phyloP scores from a whole-genome alignment of 2,113 vertebrate genomes.

The Alaudala cheleensis region DNA sequence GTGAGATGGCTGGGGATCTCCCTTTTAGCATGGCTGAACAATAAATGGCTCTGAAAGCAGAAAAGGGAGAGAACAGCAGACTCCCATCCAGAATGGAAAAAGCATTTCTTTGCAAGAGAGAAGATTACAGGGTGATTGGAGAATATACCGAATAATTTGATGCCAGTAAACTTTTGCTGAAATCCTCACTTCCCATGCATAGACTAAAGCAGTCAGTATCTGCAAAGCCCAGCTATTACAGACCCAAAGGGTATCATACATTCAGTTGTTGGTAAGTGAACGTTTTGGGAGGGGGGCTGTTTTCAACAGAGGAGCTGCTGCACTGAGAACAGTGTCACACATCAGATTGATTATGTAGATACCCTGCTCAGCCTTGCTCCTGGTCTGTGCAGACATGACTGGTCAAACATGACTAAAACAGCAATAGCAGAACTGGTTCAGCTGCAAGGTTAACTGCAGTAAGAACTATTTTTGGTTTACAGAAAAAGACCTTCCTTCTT shows the following conservation, averaged over 20 bases:
- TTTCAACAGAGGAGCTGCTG: not conserved
- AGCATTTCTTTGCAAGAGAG: not conserved
- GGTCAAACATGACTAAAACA: not conserved
- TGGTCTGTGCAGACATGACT: not conserved
- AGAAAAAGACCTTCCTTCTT: slow-evolving; percentile 33
- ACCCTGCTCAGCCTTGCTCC: not conserved
- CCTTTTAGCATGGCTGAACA: rapidly evolving
- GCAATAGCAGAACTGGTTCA: not conserved
- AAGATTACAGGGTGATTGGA: not conserved
- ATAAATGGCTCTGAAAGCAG: not conserved
- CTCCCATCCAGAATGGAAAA: not conserved
- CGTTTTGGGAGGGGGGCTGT: rapidly evolving
- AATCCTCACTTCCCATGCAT: not conserved
- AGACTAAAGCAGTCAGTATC: not conserved
- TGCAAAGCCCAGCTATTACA: not conserved
- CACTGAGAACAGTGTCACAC: rapidly evolving
- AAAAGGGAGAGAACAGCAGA: not conserved
- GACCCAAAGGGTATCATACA: not conserved
- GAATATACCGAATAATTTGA: not conserved
- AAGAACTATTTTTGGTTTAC: not conserved
- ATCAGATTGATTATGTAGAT: not conserved
- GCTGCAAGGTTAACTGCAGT: not conserved
- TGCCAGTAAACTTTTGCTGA: not conserved
- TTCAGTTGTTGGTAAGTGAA: not conserved
- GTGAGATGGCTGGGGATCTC: not conserved